phyloP scores from a whole-genome alignment of 2,888 invertebrate genomes.

The Scaptodrosophila latifasciaeformis region DNA sequence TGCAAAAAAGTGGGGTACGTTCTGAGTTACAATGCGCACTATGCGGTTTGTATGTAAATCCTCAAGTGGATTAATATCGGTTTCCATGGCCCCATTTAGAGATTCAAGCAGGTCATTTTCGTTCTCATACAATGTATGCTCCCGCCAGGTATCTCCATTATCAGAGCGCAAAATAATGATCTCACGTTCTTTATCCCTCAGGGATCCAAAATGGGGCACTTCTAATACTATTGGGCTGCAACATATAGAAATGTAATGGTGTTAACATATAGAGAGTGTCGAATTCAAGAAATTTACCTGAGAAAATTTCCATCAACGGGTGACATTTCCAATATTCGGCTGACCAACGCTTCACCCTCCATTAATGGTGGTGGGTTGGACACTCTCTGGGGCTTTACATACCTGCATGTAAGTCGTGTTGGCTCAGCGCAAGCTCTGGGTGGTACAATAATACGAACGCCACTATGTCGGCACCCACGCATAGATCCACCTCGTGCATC shows the following conservation, averaged over 20 bases:
- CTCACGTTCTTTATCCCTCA: constrained; percentile 95
- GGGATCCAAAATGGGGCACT: constrained; percentile 97
- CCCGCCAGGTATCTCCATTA: constrained; percentile 98
- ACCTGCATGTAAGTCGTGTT: constrained; percentile 96
- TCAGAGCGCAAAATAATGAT: constrained; percentile 96
- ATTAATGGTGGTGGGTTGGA: constrained; percentile 95
- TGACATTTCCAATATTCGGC: constrained; percentile 94
- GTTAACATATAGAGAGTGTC: not conserved
- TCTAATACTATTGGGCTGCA: constrained; percentile 92
- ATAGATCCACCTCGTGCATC: constrained; percentile 99
- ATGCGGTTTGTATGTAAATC: constrained; percentile 92
- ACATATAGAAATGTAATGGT: not conserved
- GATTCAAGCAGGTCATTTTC: constrained; percentile 94
- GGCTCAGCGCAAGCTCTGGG: constrained; percentile 96
- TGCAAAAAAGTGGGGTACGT: constrained; percentile 99
- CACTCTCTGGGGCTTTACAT: constrained; percentile 81
- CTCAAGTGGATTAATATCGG: constrained; percentile 80
- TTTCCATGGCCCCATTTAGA: constrained; percentile 85
- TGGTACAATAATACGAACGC: constrained; percentile 96
- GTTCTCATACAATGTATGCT: constrained; percentile 90
- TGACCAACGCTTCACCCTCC: constrained; percentile 98
- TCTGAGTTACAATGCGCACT: constrained; percentile 94
- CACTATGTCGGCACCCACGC: constrained; percentile 98
- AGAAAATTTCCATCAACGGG: constrained; percentile 97
- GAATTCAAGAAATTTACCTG: constrained; percentile 79